phyloP scores from a whole-genome alignment of 1,140 invertebrate species.

The Drosophila tani region DNA sequence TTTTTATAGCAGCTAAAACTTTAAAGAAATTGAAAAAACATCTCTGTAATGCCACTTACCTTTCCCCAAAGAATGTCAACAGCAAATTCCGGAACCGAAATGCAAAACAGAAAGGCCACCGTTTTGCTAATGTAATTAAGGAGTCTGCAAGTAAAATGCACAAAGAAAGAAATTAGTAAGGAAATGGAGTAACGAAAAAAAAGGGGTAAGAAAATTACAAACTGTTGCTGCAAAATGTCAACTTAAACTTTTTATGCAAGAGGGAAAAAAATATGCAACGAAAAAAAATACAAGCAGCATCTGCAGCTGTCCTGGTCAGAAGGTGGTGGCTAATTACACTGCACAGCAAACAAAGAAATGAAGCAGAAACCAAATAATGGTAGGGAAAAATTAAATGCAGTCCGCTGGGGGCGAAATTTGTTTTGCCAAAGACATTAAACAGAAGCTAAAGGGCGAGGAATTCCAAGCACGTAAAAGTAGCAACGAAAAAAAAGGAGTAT shows the following conservation, averaged over 20 bases:
- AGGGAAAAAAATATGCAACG: not conserved
- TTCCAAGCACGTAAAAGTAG: conserved; percentile 61
- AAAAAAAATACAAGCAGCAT: conserved; percentile 23
- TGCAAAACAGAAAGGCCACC: conserved; percentile 53
- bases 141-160: conserved; percentile 70
- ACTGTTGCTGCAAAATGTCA: conserved; percentile 77
- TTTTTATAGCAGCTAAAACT: not conserved
- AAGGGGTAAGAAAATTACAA: conserved; percentile 76
- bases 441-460: conserved; percentile 42
- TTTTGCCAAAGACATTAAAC: conserved; percentile 65
- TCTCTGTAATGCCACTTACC: conserved; percentile 9
- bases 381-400: conserved; percentile 39
- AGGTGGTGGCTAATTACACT: conserved; percentile 72
- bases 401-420: conserved; percentile 42
- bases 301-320: conserved; percentile 62
- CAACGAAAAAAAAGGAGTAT: conserved; percentile 31
- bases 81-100: conserved; percentile 45
- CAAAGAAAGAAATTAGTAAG: conserved; percentile 57
- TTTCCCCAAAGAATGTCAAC: conserved; percentile 19
- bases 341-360: conserved; percentile 58
- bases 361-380: conserved; percentile 29
- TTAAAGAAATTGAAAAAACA: conserved; percentile 10
- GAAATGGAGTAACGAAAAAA: conserved; percentile 32
- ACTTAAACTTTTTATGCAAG: conserved; percentile 76
- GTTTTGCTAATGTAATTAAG: conserved; percentile 75